These are phyloP conservation scores for Hydriomena furcata DNA, from an alignment of 2,888 invertebrate genomes.

Conservation along the genomic window DNA sequence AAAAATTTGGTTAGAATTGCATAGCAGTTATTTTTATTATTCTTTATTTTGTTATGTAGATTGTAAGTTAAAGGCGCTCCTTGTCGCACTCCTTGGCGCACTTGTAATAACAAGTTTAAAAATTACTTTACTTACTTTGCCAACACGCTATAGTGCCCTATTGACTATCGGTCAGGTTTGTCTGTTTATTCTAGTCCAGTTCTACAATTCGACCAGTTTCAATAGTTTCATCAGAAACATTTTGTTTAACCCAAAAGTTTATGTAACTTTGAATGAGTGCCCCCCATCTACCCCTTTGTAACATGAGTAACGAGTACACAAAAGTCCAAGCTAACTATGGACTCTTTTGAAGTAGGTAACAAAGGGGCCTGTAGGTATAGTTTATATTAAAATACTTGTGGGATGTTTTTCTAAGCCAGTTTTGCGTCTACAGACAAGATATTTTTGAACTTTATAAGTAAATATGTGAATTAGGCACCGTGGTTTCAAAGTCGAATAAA, in stretches of 20 bases:
- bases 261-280: slow-evolving; percentile 45
- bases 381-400: slow-evolving; percentile 46
- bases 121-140: slow-evolving; percentile 6
- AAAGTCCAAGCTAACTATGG: slow-evolving; percentile 28
- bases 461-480: not conserved
- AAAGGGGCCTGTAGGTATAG: slow-evolving; percentile 34
- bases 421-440: not conserved
- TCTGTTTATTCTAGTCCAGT: slow-evolving; percentile 8
- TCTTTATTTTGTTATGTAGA: no score
- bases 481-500: slow-evolving; percentile 2
- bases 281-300: slow-evolving; percentile 31
- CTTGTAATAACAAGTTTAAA: no score
- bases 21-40: no score
- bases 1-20: no score
- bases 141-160: slow-evolving; percentile 6
- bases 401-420: slow-evolving; percentile 35
- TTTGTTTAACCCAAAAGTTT: slow-evolving; percentile 53
- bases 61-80: no score
- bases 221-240: slow-evolving; percentile 22
- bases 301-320: slow-evolving; percentile 27
- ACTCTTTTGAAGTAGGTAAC: slow-evolving; percentile 29
- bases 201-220: slow-evolving; percentile 35
- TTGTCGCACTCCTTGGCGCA: no score
- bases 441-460: not conserved
- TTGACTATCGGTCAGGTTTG: slow-evolving; percentile 16